Base-by-base conservation (phyloP, 2,113 vertebrate genomes). In the Acanthochromis polyacanthus region DNA sequence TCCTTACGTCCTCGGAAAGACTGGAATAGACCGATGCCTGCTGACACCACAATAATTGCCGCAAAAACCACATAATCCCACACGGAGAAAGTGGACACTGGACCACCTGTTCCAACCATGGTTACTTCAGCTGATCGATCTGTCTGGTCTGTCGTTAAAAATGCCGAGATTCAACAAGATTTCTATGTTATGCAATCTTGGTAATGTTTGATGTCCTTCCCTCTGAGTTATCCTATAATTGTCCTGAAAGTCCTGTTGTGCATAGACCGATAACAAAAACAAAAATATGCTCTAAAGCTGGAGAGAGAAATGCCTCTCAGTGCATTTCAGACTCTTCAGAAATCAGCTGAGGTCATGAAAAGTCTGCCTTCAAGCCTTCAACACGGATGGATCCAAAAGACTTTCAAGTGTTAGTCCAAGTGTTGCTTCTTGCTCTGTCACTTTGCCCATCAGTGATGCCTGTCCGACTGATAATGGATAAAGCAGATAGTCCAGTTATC, bases 61-160 rank as follows among this genome's bases (percentile, higher is more conserved):
- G 70, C 90, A 48, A 96, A 96, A 58, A 95, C 95, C 10, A 96
- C 94, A 88, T 96, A 96, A 76, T 96, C 95, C 95, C 95, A 95
- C 38, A 92, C 90, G 4, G 93, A 93, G 86, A 96, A 96, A 0
- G 80, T 62, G 25, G 90, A 77, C 55, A 94, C 94, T 1, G 80
- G 80, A 11, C 95, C 93, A 43, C 94, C 93, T 28, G 78, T 75
- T 3, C 92, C 93, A 23, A 30, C 51, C 94, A 95, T 95, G 56
- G 52, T 88, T 65, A 17, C 30, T 36, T 38, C 46, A 51, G 48
- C 14, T 63, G 23, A 28, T 23, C 2, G 20, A 32, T 36, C 10
- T 48, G 19, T 51, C 63, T 20, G 15, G 36, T 19, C 28, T 55
- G 28, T 20, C 0, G 46, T 25, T 38, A 71, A 58, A 12, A 61